These are phyloP conservation scores for Saccopteryx bilineata DNA, from an alignment of 2,113 vertebrate species.

Conservation along the genomic window DNA sequence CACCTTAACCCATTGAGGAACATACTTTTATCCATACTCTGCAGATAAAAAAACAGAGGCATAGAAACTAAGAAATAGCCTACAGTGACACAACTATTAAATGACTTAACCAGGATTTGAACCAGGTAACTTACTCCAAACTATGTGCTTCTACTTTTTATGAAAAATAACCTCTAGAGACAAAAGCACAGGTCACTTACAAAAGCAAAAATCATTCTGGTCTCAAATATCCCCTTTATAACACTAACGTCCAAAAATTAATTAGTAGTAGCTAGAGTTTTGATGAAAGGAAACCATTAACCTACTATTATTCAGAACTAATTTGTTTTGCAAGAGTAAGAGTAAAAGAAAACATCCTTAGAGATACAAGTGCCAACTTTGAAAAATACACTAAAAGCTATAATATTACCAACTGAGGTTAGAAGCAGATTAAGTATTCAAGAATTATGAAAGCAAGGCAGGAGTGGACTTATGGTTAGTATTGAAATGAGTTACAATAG, in stretches of 20 bases:
- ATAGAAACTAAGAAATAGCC: neutral
- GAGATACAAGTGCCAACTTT: neutral
- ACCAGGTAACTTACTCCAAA: neutral
- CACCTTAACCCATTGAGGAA: slow-evolving; percentile 1
- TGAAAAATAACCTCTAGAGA: neutral
- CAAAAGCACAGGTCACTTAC: neutral
- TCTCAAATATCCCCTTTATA: neutral
- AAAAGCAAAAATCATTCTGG: neutral
- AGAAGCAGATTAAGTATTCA: slow-evolving; percentile 20
- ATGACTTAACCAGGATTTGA: slow-evolving; percentile 6
- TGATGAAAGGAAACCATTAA: slow-evolving; percentile 23
- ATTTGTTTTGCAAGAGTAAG: slow-evolving; percentile 3
- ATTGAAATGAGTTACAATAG: neutral
- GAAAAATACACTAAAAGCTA: neutral
- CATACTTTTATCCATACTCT: neutral
- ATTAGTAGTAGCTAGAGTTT: neutral
- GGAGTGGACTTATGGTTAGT: neutral
- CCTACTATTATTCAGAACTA: neutral
- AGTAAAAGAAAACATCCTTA: neutral
- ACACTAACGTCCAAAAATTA: neutral
- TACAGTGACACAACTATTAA: neutral
- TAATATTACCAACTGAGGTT: neutral
- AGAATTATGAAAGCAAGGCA: neutral
- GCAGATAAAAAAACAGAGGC: neutral
- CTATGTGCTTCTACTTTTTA: neutral